These are phyloP conservation scores for Thysanoteuthis rhombus DNA, from an alignment of 2,888 invertebrate genomes.

Conservation along the genomic window DNA sequence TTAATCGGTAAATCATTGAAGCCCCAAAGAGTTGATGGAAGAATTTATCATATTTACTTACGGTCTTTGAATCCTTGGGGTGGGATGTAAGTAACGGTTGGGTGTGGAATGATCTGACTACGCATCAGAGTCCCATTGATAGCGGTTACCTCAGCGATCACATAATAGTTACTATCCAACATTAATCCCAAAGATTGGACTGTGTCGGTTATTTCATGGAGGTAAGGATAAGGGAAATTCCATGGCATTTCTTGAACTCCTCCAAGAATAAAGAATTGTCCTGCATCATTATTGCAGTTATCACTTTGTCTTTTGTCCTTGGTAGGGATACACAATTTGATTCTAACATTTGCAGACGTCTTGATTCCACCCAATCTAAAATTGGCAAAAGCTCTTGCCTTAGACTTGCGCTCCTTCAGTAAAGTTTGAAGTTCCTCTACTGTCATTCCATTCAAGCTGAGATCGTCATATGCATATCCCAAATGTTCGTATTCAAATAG, in stretches of 20 bases:
- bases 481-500: conserved; percentile 32
- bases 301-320: conserved; percentile 30
- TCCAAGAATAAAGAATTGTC: conserved; percentile 44
- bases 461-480: conserved; percentile 38
- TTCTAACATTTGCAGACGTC: conserved; percentile 39
- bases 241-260: conserved; percentile 42
- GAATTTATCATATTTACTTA: conserved; percentile 33
- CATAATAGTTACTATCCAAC: conserved; percentile 36
- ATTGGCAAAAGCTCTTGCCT: conserved; percentile 37
- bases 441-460: conserved; percentile 38
- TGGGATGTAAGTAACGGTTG: conserved; percentile 36
- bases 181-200: conserved; percentile 32
- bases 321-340: conserved; percentile 35
- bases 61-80: conserved; percentile 36
- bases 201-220: conserved; percentile 39
- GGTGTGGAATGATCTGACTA: conserved; percentile 31
- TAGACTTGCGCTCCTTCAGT: conserved; percentile 35
- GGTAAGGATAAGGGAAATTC: conserved; percentile 40
- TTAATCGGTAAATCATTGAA: too few relatives aligned
- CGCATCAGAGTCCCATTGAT: conserved; percentile 39
- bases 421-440: conserved; percentile 34
- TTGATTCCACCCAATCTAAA: conserved; percentile 40
- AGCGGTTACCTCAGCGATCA: conserved; percentile 36
- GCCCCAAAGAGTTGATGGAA: neutral
- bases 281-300: conserved; percentile 36